These are phyloP conservation scores for Cherax quadricarinatus DNA, from an alignment of 1,140 invertebrate genomes.

Conservation along the genomic window DNA sequence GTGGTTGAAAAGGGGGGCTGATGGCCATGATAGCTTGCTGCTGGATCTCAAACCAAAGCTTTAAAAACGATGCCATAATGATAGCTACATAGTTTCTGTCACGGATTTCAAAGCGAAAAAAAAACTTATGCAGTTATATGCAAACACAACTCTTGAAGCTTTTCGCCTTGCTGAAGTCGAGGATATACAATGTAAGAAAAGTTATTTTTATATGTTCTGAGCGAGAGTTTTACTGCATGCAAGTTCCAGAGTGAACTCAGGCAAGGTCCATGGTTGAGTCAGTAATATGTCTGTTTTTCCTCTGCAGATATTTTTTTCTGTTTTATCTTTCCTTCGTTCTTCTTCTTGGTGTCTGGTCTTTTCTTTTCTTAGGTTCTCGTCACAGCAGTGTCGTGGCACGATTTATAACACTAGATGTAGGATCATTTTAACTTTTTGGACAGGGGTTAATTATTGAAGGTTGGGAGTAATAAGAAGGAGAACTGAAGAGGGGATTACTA, in stretches of 20 bases:
- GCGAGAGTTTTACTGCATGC: no score
- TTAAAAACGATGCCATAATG: background rate
- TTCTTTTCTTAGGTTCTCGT: no score
- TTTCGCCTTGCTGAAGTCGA: no score
- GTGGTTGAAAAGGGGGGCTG: background rate
- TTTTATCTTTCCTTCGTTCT: no score
- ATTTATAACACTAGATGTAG: background rate
- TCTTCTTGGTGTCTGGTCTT: no score
- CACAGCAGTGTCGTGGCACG: background rate
- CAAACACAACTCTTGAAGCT: background rate
- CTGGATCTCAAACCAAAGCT: background rate
- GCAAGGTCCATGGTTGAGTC: no score
- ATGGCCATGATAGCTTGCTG: background rate
- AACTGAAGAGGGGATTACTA: constrained; percentile 30
- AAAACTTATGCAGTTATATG: background rate
- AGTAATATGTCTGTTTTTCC: no score
- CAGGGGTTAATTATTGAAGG: background rate
- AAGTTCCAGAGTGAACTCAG: no score
- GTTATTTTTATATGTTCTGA: no score
- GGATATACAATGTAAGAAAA: no score
- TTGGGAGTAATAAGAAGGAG: background rate
- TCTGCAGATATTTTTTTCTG: no score
- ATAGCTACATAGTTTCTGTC: background rate
- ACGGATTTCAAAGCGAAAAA: background rate
- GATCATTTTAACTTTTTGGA: constrained; percentile 5